phyloP scores from a whole-genome alignment of 2,113 vertebrate genomes.

The Geothlypis trichas region DNA sequence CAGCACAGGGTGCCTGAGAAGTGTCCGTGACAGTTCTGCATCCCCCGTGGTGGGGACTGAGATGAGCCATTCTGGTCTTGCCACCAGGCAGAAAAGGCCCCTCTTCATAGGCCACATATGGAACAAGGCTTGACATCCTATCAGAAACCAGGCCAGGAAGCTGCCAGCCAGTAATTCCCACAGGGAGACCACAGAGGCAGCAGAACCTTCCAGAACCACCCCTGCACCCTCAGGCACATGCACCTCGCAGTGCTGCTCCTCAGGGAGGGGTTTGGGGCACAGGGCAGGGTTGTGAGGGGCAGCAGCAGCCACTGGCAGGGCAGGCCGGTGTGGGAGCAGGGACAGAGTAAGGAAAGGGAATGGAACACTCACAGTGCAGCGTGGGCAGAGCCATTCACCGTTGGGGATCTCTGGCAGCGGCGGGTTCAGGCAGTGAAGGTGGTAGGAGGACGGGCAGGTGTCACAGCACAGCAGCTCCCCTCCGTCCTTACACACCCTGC shows the following conservation, averaged over 20 bases:
- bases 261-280: not conserved
- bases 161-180: not conserved
- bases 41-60: not conserved
- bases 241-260: rapidly evolving
- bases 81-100: not conserved
- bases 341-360: not conserved
- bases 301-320: not conserved
- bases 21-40: not conserved
- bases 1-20: not conserved
- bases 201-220: not conserved
- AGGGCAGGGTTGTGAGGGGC: not conserved
- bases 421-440: conserved; percentile 95
- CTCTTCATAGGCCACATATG: not conserved
- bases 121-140: not conserved
- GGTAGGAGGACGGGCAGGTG: conserved; percentile 81
- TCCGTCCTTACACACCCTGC: conserved; percentile 95
- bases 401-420: conserved; percentile 97
- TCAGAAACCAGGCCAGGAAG: not conserved
- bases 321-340: not conserved
- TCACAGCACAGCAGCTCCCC: conserved; percentile 66
- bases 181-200: rapidly evolving
- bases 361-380: conserved; percentile 90
- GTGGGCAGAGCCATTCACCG: conserved; percentile 98
- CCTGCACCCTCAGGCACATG: rapidly evolving
- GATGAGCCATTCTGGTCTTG: too few relatives aligned